Evolutionary conservation across 2,113 vertebrate genomes (phyloP), one percentile per base, ranked within the genome.

Genomic region (Heterotis niloticus): DNA sequence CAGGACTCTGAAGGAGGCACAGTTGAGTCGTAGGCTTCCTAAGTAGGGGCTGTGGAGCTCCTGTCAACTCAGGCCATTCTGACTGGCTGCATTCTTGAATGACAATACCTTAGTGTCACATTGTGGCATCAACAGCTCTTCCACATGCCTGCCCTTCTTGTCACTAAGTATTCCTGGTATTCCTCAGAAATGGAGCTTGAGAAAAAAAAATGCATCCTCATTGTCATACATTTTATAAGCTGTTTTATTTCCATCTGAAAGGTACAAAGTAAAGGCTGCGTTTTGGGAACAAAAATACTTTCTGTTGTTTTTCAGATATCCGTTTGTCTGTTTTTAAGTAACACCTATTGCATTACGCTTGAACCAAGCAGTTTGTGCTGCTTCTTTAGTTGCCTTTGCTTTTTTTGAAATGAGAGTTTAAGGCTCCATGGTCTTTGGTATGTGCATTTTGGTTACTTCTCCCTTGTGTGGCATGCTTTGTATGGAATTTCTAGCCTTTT

Each of bases 391-490:
- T 26, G 71, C 54, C 23, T 74, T 17, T 54, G 54, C 14, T 74
- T 26, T 73, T 73, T 73, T 62, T 74, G 23, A 13, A n/a, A 20
- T 72, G 20, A 14, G 69, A 16, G 20, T 54, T 72, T 20, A 23
- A 44, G 23, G 56, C 14, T 0, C 57, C n/a, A 16, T 16, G 56
- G 11, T 51, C 29, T 12, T 72, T 23, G 23, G 3, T 44, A 62
- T 34, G 56, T 75, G 59, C 57, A 62, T 75, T 20, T 28, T 62
- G 24, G 28, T 29, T 29, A n/a, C 17, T 26, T 34, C 77, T 86
- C 78, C 66, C 78, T 80, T 86, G 87, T 89, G 85, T 86, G 83
- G 82, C 77, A 34, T 84, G 81, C 75, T 75, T 64, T 73, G 78
- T 81, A 29, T 64, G 78, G 73, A 80, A 83, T 83, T 69, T 28